Evolutionary conservation across 2,797 vertebrate species (phyloP).

Genomic region (Miichthys miiuy): DNA sequence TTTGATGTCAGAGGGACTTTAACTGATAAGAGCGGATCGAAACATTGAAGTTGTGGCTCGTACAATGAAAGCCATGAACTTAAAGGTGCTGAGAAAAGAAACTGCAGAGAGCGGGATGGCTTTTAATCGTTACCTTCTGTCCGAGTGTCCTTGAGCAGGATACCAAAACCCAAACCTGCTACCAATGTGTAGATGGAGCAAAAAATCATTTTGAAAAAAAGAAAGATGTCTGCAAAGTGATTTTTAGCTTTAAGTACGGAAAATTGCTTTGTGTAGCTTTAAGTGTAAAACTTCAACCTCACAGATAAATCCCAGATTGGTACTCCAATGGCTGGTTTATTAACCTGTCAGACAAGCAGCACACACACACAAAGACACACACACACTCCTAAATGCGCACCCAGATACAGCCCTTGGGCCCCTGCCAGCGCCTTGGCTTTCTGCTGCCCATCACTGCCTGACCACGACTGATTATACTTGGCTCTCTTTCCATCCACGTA

Average conservation of each 20-base stretch:
- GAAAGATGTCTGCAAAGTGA: not conserved
- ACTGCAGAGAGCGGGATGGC: too few species aligned
- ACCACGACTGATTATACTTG: conserved; percentile 68
- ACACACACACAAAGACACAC: conserved; percentile 37
- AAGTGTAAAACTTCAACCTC: conserved; percentile 35
- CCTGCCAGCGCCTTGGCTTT: conserved; percentile 51
- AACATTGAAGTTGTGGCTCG: too few species aligned
- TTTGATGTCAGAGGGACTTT: too few species aligned
- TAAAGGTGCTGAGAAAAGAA: too few species aligned
- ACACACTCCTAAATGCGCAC: conserved; percentile 40
- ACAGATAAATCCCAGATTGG: conserved; percentile 46
- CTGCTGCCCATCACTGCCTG: conserved; percentile 58
- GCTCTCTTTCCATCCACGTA: conserved; percentile 56
- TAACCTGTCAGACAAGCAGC: conserved; percentile 67
- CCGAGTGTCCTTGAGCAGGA: not conserved
- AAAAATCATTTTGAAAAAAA: not conserved
- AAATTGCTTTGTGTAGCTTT: conserved; percentile 42
- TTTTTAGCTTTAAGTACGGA: conserved; percentile 25
- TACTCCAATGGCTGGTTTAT: conserved; percentile 66
- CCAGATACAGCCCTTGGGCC: conserved; percentile 59
- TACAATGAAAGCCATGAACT: too few species aligned
- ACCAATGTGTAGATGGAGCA: not conserved
- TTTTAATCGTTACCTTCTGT: too few species aligned
- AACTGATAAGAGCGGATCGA: too few species aligned
- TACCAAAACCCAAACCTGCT: not conserved